Conservation (phyloP, 92 coral and sea anemone genomes). For the Paramuricea clavata region DNA sequence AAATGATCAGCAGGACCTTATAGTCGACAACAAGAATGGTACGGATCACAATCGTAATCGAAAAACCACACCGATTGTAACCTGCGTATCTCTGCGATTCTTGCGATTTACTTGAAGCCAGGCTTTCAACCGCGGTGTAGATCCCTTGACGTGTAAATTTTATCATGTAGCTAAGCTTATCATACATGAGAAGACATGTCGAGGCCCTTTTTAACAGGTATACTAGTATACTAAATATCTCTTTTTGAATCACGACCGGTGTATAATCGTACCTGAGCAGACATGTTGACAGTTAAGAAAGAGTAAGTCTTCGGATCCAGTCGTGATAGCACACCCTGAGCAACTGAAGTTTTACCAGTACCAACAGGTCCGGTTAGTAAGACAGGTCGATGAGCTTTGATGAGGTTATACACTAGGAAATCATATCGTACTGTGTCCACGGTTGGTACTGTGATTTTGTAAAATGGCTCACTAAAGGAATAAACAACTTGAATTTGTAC, state of each 20-base stretch:
- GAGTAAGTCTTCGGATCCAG: slow-evolving; percentile 96
- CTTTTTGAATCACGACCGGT: no score
- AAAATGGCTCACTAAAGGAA: slow-evolving; percentile 83
- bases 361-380: slow-evolving; percentile 98
- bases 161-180: not conserved
- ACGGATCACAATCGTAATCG: no score
- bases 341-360: slow-evolving; percentile 98
- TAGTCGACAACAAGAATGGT: no score
- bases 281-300: slow-evolving; percentile 90
- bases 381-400: slow-evolving; percentile 97
- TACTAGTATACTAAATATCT: no score
- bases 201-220: no score
- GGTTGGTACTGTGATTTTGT: slow-evolving; percentile 99
- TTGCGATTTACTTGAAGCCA: not conserved
- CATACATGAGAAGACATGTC: no score
- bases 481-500: not conserved
- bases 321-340: slow-evolving; percentile 94
- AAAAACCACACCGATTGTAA: no score
- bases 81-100: not conserved
- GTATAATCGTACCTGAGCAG: slow-evolving; percentile 88
- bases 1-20: no score
- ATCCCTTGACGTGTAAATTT: no score
- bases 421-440: slow-evolving; percentile 99
- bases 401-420: slow-evolving; percentile 96
- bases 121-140: not conserved